Conservation (phyloP, 2,888 invertebrate genomes). For the Lepas anatifera region DNA sequence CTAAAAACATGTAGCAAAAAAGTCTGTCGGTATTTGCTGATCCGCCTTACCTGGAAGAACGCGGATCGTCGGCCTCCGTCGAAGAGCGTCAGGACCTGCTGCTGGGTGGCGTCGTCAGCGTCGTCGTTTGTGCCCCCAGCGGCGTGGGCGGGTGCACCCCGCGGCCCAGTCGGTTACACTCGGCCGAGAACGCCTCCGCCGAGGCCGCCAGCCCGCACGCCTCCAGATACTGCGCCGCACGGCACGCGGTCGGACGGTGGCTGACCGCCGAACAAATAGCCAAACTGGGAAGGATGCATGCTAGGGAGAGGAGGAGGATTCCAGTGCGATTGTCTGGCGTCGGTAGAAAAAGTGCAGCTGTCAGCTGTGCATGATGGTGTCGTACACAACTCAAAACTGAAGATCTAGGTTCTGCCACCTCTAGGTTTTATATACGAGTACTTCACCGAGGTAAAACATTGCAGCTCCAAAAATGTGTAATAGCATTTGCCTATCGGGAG, state of each 20-base stretch:
- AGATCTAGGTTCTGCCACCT: too few relatives aligned
- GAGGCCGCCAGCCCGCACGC: constrained; percentile 1
- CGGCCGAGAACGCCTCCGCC: neutral
- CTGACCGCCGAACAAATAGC: too few relatives aligned
- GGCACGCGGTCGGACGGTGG: too few relatives aligned
- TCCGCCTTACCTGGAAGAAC: constrained; percentile 13
- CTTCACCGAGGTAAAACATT: too few relatives aligned
- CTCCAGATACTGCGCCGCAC: constrained; percentile 11
- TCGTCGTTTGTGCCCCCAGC: neutral
- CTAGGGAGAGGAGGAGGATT: neutral
- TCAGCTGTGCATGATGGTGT: neutral
- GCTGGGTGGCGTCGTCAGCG: neutral
- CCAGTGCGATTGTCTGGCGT: neutral
- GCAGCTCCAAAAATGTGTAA: too few relatives aligned
- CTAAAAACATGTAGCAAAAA: too few relatives aligned
- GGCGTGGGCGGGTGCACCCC: neutral
- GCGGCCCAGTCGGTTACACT: constrained; percentile 5
- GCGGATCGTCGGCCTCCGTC: constrained; percentile 2
- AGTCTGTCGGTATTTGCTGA: too few relatives aligned
- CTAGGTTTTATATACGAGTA: too few relatives aligned
- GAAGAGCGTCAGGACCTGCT: constrained; percentile 8
- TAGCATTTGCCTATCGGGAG: too few relatives aligned
- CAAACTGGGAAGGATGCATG: neutral
- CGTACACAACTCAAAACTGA: too few relatives aligned
- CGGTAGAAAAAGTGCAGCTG: neutral